Percentiles rank a stretch among this genome's conserved stretches.
phyloP scores from a whole-genome alignment of 2,888 invertebrate species.

The Hololepta plana region DNA sequence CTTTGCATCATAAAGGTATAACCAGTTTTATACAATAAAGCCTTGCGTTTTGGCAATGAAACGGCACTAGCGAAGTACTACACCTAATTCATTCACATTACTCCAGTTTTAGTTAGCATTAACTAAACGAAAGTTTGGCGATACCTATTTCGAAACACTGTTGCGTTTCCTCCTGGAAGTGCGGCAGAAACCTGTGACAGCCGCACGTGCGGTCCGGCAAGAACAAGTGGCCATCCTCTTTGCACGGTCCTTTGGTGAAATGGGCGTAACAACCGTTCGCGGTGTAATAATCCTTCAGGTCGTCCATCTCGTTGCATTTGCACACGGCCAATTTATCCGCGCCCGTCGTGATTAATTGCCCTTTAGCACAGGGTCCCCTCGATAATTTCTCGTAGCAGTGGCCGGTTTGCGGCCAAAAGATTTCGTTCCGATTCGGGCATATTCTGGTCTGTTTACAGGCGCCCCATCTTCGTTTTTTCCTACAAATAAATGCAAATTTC shows the following conservation, averaged over 20 bases:
- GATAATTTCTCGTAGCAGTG: constrained; percentile 54
- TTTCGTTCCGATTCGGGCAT: constrained; percentile 43
- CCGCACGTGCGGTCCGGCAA: constrained; percentile 57
- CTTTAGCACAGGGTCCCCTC: constrained; percentile 60
- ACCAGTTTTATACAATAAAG: too few relatives aligned
- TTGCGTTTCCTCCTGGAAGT: constrained; percentile 48
- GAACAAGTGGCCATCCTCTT: constrained; percentile 55
- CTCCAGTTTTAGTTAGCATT: too few relatives aligned
- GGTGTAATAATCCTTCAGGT: constrained; percentile 28
- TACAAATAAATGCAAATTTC: constrained; percentile 12
- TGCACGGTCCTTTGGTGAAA: constrained; percentile 65
- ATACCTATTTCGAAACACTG: constrained; percentile 65
- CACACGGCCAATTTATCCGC: constrained; percentile 47
- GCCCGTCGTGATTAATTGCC: constrained; percentile 44
- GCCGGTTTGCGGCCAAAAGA: constrained; percentile 61
- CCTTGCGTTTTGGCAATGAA: too few relatives aligned
- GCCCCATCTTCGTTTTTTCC: constrained; percentile 42
- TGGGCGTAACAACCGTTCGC: constrained; percentile 60
- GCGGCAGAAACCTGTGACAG: constrained; percentile 51
- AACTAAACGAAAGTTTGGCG: too few relatives aligned
- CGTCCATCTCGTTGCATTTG: constrained; percentile 22
- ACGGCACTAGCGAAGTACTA: too few relatives aligned
- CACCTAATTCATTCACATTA: too few relatives aligned
- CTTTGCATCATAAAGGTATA: too few relatives aligned
- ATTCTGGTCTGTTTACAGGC: constrained; percentile 46